Conservation (phyloP, 37 sponge, comb jelly and placozoan genomes). For the Halisarca cf. caerulea region DNA sequence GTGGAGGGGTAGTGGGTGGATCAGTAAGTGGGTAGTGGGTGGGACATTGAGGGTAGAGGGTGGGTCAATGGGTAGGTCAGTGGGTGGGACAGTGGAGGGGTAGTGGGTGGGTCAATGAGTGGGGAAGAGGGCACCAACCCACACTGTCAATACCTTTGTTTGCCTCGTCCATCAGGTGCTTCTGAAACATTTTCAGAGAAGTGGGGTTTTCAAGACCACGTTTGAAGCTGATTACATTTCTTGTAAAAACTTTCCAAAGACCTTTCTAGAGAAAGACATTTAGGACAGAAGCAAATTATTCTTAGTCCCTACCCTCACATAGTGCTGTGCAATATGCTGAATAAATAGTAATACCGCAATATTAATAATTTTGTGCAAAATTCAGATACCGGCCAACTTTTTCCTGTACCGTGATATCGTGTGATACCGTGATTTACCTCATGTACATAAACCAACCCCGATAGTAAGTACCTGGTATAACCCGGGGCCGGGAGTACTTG, state of each 20-base stretch:
- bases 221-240: conserved; percentile 57
- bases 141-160: conserved; percentile 35
- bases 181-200: conserved; percentile 39
- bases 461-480: too few species aligned
- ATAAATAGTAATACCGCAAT: too few species aligned
- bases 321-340: too few species aligned
- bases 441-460: too few species aligned
- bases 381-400: too few species aligned
- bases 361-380: too few species aligned
- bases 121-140: too few species aligned
- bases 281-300: neutral
- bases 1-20: neutral
- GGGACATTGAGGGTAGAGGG: too few species aligned
- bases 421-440: too few species aligned
- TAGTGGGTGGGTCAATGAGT: neutral
- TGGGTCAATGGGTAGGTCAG: too few species aligned
- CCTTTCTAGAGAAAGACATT: conserved; percentile 36
- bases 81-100: neutral
- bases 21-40: neutral
- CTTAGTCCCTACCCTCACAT: neutral
- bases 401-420: too few species aligned
- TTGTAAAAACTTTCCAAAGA: conserved; percentile 56
- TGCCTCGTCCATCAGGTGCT: conserved; percentile 43
- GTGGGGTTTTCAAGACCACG: conserved; percentile 45
- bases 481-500: too few species aligned